phyloP scores from a whole-genome alignment of 2,797 vertebrate genomes.

The Oceanodroma leucorhoa region DNA sequence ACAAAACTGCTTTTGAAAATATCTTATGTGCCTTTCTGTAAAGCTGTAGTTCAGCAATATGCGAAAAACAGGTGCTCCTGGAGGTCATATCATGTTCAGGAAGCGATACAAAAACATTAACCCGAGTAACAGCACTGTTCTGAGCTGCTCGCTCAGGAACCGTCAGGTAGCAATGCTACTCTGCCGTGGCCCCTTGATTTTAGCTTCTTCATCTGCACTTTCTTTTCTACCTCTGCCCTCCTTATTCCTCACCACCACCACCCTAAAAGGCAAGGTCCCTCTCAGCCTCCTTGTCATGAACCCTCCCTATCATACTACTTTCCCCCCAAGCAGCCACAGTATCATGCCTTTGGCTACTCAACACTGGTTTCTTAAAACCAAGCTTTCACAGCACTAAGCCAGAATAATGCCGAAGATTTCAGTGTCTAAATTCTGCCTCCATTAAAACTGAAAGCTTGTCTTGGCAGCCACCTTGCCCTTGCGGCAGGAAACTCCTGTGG shows the following conservation, averaged over 20 bases:
- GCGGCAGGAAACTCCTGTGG: background rate
- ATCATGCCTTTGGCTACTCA: background rate
- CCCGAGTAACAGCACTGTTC: background rate
- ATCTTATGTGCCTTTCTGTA: background rate
- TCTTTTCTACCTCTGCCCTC: background rate
- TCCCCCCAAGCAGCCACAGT: background rate
- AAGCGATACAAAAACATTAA: background rate
- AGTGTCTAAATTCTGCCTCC: background rate
- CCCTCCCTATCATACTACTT: background rate
- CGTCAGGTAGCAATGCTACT: fast-evolving
- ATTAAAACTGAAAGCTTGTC: background rate
- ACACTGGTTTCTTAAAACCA: background rate
- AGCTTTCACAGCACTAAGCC: background rate
- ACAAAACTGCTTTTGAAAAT: background rate
- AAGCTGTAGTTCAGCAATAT: background rate
- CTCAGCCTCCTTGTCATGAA: background rate
- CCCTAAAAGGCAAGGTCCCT: background rate
- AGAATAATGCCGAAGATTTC: background rate
- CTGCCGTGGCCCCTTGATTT: background rate
- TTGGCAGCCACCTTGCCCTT: background rate
- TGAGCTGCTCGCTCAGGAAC: background rate
- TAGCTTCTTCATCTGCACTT: background rate
- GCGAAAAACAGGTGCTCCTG: background rate
- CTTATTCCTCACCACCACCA: background rate
- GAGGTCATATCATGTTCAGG: background rate